Evolutionary conservation across 2,113 vertebrate species (phyloP), one percentile per base, ranked within the genome.

Genomic region (Neodontobutis hainanensis): DNA sequence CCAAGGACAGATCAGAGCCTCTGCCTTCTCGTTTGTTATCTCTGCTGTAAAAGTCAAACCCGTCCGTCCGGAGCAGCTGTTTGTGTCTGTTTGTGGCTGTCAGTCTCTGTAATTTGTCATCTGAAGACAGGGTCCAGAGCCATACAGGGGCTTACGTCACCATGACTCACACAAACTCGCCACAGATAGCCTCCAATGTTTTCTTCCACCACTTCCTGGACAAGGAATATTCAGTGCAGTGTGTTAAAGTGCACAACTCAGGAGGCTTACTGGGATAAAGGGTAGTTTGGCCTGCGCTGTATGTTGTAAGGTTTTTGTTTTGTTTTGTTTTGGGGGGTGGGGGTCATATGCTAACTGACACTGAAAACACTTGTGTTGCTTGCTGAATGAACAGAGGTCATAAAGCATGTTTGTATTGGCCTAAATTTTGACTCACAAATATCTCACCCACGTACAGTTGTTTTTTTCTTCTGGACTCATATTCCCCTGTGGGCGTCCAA

Each of bases 121-220:
- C 48, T 66, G 43, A 15, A 72, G 61, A 85, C 81, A 77, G 7
- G 67, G 71, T 70, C 80, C 83, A 87, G 76, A 82, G 58, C 70
- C 36, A 14, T 3, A 35, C 36, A 35, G 47, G 36, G 11, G 32
- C 32, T 71, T 61, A 63, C 58, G 66, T 76, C 49, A 79, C 49
- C 49, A 47, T 61, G 16, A 44, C 51, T 43, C 11, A 42, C 47
- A 68, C 32, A 43, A 4, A 50, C 59, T 67, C 44, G 46, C 27
- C 58, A 12, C 8, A 38, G 36, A 36, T 6, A n/a, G 4, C 7
- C 48, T 16, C 34, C 57, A n/a, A 34, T 38, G 58, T 67, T 62
- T 82, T 75, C 57, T 19, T 47, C 11, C 40, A 53, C 11, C 6
- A 56, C 52, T 58, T 60, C 38, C 36, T 36, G 57, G 53, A n/a